Evolutionary conservation across 2,113 vertebrate species (phyloP).

Genomic region (Gadus chalcogrammus): DNA sequence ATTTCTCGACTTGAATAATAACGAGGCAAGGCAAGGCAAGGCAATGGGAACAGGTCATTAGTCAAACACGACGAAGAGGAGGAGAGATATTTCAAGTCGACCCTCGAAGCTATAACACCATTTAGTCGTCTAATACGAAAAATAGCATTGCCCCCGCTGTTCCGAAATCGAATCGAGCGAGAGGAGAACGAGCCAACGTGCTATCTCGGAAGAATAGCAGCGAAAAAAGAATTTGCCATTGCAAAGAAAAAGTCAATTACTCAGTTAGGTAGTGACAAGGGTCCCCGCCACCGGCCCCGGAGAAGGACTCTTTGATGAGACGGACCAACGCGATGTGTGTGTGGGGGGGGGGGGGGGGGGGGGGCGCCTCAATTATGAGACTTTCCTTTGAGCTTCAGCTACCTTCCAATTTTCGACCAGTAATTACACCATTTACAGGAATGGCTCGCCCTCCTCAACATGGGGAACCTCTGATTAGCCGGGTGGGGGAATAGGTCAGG

Average conservation of each 20-base stretch:
- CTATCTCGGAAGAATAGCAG: not conserved
- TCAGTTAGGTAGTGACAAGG: constrained; percentile 27
- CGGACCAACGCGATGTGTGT: constrained; percentile 2
- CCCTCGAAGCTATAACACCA: no score
- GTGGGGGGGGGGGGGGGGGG: no score
- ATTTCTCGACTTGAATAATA: no score
- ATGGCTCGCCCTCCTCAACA: constrained; percentile 30
- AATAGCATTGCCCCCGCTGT: no score
- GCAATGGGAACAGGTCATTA: not conserved
- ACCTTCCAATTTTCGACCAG: constrained; percentile 54
- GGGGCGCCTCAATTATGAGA: constrained; percentile 56
- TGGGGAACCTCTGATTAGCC: constrained; percentile 55
- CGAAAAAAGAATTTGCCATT: constrained; percentile 23
- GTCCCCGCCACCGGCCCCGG: constrained; percentile 20
- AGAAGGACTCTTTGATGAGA: constrained; percentile 45
- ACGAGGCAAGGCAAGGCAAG: no score
- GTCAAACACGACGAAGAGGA: constrained; percentile 18
- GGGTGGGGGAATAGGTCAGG: constrained; percentile 55
- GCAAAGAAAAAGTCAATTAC: constrained; percentile 34
- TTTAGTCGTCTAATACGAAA: no score
- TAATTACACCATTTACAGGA: constrained; percentile 66
- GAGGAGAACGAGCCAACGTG: constrained; percentile 2
- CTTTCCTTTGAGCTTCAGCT: constrained; percentile 41
- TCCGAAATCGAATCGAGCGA: not conserved
- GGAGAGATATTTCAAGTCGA: no score